Base-by-base conservation (phyloP, 2,888 invertebrate species). In the Byasa hedistus region DNA sequence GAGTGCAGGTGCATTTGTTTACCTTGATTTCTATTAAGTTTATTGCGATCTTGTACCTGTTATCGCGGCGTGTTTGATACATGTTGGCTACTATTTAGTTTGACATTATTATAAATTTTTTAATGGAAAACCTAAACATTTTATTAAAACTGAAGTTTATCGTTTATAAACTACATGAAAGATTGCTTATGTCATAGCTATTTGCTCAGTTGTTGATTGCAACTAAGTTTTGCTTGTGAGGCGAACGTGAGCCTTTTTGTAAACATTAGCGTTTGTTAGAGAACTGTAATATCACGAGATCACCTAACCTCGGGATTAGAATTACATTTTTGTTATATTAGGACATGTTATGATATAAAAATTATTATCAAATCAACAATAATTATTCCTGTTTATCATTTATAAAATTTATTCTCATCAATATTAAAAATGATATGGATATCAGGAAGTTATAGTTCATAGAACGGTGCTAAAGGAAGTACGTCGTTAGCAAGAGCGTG, bases 1-100 rank as follows among this genome's bases (percentile, higher is more conserved):
- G 78, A 79, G 82, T 76, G 77, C 88, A 91, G 90, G 91, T 91
- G 88, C 88, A 86, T 86, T 88, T 86, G 84, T 80, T 78, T 81
- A 75, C 76, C 78, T 79, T 71, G 70, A 66, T 66, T 66, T 68
- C 56, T 64, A 67, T 67, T 63, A 60, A 52, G 59, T 65, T 64
- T 68, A 61, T 62, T 68, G 59, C 57, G 59, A 62, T 65, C 61
- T 32, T 59, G 54, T 63, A 59, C 55, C 52, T 56, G 65, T 65
- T 62, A 65, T 62, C 64, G 57, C 65, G 21, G 27, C 59, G n/a
- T n/a, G 24, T 58, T 58, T 39, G 52, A 58, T 44, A 54, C 54
- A 59, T 27, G 58, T 54, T 58, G 21, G 39, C 52, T n/a, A 22
- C 52, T n/a, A 54, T 54, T 48, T 48, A 3, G 5, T 48, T 48